These are phyloP conservation scores for Aelia acuminata DNA, from an alignment of 2,888 invertebrate species.

Conservation along the genomic window DNA sequence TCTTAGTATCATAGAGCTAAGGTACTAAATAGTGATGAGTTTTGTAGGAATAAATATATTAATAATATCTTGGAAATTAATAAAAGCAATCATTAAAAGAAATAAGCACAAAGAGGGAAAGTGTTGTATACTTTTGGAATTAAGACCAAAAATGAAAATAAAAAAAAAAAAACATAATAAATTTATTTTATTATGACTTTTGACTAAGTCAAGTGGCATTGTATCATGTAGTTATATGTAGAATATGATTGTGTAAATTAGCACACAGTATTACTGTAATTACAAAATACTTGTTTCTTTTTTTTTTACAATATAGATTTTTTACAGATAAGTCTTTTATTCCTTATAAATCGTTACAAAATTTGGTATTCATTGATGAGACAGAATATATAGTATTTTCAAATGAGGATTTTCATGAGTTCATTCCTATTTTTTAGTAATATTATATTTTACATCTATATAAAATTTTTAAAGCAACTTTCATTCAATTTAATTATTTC, in stretches of 20 bases:
- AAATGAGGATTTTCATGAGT: slow-evolving; percentile 27
- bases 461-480: not conserved
- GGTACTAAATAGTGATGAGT: not conserved
- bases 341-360: not conserved
- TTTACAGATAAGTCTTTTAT: slow-evolving; percentile 28
- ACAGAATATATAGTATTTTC: not conserved
- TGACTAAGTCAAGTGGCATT: slow-evolving; percentile 34
- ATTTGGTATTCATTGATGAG: slow-evolving; percentile 28
- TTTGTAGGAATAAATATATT: not conserved
- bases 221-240: slow-evolving; percentile 12
- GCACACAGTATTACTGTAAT: slow-evolving; percentile 28
- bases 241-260: slow-evolving; percentile 41
- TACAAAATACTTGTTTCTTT: slow-evolving; percentile 38
- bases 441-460: not conserved
- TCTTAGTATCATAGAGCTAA: not conserved
- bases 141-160: not conserved
- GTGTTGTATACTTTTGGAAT: slow-evolving; percentile 7
- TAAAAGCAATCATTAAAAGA: not conserved
- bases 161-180: not conserved
- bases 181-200: slow-evolving; percentile 35
- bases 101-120: not conserved
- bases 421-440: not conserved
- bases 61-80: not conserved
- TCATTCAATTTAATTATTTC: not conserved
- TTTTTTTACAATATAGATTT: slow-evolving; percentile 42